Percentiles rank a stretch among this genome's conserved stretches.
These are phyloP conservation scores for Paedocypris micromegethes DNA, from an alignment of 2,797 vertebrate genomes.

Conservation along the genomic window DNA sequence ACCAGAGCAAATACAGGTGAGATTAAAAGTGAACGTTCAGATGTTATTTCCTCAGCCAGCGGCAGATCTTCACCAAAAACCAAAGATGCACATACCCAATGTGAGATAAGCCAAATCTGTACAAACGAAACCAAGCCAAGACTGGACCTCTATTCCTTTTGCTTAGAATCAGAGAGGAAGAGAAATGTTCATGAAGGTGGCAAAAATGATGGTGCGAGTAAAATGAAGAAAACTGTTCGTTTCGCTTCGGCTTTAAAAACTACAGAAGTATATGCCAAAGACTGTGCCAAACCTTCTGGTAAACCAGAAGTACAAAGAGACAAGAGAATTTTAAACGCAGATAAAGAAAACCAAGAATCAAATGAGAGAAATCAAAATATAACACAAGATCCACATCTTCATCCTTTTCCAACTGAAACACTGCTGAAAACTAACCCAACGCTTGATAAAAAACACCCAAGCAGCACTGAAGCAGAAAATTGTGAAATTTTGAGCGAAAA, in stretches of 20 bases:
- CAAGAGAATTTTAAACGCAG: background rate
- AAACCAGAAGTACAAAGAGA: background rate
- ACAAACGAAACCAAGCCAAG: slow-evolving; percentile 13
- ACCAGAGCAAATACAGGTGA: slow-evolving; percentile 24
- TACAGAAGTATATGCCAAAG: background rate
- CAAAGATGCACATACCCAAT: background rate
- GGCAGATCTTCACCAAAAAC: slow-evolving; percentile 18
- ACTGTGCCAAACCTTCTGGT: slow-evolving; percentile 6
- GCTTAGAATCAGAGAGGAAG: slow-evolving; percentile 22
- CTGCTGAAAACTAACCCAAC: background rate
- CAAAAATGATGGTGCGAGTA: slow-evolving; percentile 26
- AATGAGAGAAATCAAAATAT: background rate
- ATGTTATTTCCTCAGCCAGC: slow-evolving; percentile 24
- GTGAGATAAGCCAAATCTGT: no score
- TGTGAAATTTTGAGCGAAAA: background rate
- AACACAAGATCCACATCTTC: background rate
- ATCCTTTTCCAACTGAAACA: background rate
- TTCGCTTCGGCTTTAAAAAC: slow-evolving; percentile 55
- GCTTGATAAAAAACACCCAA: slow-evolving; percentile 18
- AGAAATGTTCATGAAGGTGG: slow-evolving; percentile 19
- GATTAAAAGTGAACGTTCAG: slow-evolving; percentile 21
- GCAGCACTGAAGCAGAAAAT: background rate
- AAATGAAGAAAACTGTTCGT: slow-evolving; percentile 59
- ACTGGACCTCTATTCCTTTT: slow-evolving; percentile 20
- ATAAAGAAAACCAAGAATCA: slow-evolving; percentile 10